Evolutionary conservation across 2,888 invertebrate genomes (phyloP).

Genomic region (Leucophenga montana): DNA sequence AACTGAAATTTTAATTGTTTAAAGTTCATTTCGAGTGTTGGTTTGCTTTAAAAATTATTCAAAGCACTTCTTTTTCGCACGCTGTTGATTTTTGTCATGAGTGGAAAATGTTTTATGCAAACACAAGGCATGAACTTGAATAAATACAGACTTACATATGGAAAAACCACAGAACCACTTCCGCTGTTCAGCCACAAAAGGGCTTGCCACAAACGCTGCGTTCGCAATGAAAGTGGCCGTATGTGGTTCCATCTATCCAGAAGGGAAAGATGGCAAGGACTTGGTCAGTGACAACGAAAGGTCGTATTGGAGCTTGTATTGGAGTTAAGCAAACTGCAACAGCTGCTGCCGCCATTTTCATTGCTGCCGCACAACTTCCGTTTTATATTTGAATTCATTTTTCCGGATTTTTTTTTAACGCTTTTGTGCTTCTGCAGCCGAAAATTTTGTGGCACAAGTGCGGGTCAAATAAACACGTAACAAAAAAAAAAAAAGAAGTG

Average conservation of each 20-base stretch:
- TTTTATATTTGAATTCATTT: not conserved
- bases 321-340: slow-evolving; percentile 13
- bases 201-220: not conserved
- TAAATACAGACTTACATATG: slow-evolving; percentile 32
- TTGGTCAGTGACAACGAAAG: not conserved
- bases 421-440: not conserved
- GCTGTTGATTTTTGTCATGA: slow-evolving; percentile 19
- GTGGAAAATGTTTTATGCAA: slow-evolving; percentile 1
- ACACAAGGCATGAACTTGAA: slow-evolving; percentile 43
- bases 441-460: slow-evolving; percentile 16
- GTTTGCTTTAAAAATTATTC: not conserved
- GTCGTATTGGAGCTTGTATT: not conserved
- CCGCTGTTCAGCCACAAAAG: slow-evolving; percentile 40
- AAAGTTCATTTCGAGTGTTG: not conserved
- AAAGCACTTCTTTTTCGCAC: slow-evolving; percentile 1
- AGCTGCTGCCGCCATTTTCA: slow-evolving; percentile 9
- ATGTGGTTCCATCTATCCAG: not conserved
- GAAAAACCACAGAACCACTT: slow-evolving; percentile 45
- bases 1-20: slow-evolving; percentile 11
- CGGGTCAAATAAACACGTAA: slow-evolving; percentile 11
- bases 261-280: slow-evolving; percentile 2
- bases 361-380: not conserved
- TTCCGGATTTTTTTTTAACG: not conserved
- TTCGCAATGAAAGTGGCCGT: not conserved
- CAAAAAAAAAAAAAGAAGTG: not conserved